Percentiles rank a stretch among this genome's conserved stretches.
Conservation (phyloP, 2,113 vertebrate genomes). For the Ophiodon elongatus region DNA sequence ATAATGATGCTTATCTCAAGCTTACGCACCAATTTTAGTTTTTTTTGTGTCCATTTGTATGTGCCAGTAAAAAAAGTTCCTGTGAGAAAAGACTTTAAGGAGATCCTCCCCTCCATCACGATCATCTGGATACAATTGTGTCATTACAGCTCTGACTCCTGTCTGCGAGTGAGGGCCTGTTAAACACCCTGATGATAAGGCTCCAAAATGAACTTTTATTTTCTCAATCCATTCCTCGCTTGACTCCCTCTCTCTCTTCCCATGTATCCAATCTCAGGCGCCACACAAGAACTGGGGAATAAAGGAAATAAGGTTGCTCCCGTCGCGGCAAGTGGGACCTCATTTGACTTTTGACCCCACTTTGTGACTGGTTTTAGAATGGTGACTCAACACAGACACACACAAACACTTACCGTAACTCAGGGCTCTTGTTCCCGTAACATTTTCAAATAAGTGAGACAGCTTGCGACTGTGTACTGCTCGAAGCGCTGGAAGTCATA, state of each 20-base stretch:
- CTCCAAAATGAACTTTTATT: conserved; percentile 58
- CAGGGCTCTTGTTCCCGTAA: conserved; percentile 58
- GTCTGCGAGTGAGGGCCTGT: conserved; percentile 59
- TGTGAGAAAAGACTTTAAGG: conserved; percentile 63
- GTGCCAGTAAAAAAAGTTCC: conserved; percentile 26
- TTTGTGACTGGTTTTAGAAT: conserved; percentile 41
- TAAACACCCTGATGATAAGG: conserved; percentile 65
- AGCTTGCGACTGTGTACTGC: conserved; percentile 35
- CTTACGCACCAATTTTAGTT: conserved; percentile 46
- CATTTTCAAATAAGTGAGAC: conserved; percentile 48
- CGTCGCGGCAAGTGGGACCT: conserved; percentile 33
- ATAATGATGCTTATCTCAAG: conserved; percentile 58
- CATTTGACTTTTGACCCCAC: conserved; percentile 71
- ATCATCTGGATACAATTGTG: conserved; percentile 84
- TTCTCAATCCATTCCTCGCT: conserved; percentile 31
- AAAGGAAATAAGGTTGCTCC: conserved; percentile 55
- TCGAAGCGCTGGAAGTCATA: conserved; percentile 13
- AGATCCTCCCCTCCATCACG: conserved; percentile 28
- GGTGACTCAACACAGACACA: conserved; percentile 68
- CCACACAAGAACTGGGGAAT: conserved; percentile 74
- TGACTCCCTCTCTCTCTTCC: conserved; percentile 13
- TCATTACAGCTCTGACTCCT: conserved; percentile 69
- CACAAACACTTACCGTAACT: conserved; percentile 76
- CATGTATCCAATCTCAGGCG: conserved; percentile 40
- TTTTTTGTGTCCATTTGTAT: conserved; percentile 22